phyloP scores from a whole-genome alignment of 2,113 vertebrate genomes.

The Neogale vison region DNA sequence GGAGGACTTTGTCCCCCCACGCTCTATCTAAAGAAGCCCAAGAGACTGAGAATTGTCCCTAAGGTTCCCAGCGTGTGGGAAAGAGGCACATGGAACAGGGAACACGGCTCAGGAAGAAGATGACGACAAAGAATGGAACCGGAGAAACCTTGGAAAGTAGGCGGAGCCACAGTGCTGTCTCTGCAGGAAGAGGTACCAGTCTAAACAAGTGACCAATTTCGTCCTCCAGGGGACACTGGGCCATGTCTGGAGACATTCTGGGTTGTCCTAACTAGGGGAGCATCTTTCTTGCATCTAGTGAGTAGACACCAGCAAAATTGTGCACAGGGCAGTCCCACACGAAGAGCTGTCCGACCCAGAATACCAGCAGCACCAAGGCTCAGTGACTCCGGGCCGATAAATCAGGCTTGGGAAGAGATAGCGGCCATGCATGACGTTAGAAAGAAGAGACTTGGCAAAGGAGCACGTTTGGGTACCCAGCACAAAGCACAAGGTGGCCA shows the following conservation, averaged over 20 bases:
- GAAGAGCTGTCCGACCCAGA: not conserved
- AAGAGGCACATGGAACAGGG: not conserved
- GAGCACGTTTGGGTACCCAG: not conserved
- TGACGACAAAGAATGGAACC: fast-evolving
- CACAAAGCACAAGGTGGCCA: not conserved
- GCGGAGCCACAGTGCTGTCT: not conserved
- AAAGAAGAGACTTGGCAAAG: not conserved
- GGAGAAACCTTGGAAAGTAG: not conserved
- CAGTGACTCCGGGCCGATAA: not conserved
- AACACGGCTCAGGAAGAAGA: not conserved
- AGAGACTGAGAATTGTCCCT: not conserved
- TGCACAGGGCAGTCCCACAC: not conserved
- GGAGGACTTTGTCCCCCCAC: not conserved
- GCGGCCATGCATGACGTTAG: not conserved
- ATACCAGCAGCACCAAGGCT: not conserved
- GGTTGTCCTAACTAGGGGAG: not conserved
- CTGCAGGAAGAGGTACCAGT: not conserved
- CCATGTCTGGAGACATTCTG: not conserved
- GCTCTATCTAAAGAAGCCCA: not conserved
- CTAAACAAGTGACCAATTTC: no score
- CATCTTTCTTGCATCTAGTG: not conserved
- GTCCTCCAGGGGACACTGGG: not conserved
- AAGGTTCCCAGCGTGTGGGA: not conserved
- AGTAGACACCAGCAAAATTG: not conserved
- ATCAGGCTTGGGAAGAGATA: not conserved